These are phyloP conservation scores for Hemicordylus capensis DNA, from an alignment of 2,113 vertebrate genomes.

Conservation along the genomic window DNA sequence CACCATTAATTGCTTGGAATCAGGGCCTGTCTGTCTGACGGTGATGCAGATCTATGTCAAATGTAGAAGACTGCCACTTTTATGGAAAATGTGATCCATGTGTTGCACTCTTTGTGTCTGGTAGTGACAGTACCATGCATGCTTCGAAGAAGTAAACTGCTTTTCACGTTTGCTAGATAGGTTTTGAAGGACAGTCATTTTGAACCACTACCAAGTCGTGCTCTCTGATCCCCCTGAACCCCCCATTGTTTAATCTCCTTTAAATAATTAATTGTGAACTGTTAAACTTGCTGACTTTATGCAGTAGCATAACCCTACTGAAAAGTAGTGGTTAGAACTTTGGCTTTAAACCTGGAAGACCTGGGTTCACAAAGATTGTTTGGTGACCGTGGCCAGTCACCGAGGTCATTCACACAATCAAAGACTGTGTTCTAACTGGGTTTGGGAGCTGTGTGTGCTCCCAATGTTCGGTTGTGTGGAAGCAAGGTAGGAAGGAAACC, in stretches of 20 bases:
- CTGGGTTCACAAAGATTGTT: too few species aligned
- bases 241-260: not conserved
- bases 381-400: too few species aligned
- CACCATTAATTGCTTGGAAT: not conserved
- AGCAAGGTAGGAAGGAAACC: too few species aligned
- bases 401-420: too few species aligned
- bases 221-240: fast-evolving
- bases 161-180: not conserved
- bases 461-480: too few species aligned
- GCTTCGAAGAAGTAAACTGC: not conserved
- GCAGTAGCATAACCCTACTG: too few species aligned
- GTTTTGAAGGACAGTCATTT: not conserved
- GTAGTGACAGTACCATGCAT: too few species aligned
- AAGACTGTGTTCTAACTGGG: too few species aligned
- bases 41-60: not conserved
- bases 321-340: too few species aligned
- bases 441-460: too few species aligned
- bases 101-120: not conserved
- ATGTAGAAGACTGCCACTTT: not conserved
- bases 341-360: too few species aligned
- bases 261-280: not conserved
- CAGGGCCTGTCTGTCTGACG: too few species aligned
- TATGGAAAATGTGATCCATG: fast-evolving
- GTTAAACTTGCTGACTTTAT: fast-evolving
- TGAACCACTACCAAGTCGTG: fast-evolving